Percentiles rank a stretch among this genome's conserved stretches.
Evolutionary conservation across 1,140 invertebrate species (phyloP).

Genomic region (Lutraria rhynchaena): DNA sequence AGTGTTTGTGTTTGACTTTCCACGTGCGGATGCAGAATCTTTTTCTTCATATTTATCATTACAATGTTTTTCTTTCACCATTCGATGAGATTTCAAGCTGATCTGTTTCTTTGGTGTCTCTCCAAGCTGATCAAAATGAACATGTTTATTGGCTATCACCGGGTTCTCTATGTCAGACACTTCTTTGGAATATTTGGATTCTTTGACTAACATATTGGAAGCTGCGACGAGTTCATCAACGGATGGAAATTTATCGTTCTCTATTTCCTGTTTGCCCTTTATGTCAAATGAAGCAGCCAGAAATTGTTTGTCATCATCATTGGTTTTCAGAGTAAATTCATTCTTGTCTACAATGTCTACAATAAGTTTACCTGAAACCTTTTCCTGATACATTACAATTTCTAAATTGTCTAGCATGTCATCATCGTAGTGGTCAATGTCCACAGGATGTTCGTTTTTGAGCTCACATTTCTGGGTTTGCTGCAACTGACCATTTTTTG

Average conservation of each 20-base stretch:
- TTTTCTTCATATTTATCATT: neutral
- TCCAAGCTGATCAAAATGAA: neutral
- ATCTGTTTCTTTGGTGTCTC: neutral
- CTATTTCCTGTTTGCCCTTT: neutral
- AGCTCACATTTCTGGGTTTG: too few species aligned
- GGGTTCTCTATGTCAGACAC: neutral
- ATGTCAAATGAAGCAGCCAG: neutral
- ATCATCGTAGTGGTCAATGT: neutral
- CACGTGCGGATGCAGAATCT: neutral
- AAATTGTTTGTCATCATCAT: neutral
- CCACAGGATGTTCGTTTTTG: neutral
- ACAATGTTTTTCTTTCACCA: neutral
- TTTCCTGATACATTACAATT: slow-evolving; percentile 11
- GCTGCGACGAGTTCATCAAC: too few species aligned
- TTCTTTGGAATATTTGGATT: neutral
- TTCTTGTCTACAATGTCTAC: neutral
- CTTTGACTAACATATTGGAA: neutral
- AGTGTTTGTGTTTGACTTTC: neutral
- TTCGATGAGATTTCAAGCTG: slow-evolving; percentile 11
- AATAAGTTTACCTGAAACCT: neutral
- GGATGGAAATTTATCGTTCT: neutral
- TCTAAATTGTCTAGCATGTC: neutral
- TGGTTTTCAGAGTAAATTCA: neutral
- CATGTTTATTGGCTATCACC: neutral
- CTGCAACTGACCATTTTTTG: too few species aligned